A percentile compares a stretch with the other conserved stretches of the same genome.
Evolutionary conservation across 2,888 invertebrate species (phyloP).

Genomic region (Andrena bicolor): DNA sequence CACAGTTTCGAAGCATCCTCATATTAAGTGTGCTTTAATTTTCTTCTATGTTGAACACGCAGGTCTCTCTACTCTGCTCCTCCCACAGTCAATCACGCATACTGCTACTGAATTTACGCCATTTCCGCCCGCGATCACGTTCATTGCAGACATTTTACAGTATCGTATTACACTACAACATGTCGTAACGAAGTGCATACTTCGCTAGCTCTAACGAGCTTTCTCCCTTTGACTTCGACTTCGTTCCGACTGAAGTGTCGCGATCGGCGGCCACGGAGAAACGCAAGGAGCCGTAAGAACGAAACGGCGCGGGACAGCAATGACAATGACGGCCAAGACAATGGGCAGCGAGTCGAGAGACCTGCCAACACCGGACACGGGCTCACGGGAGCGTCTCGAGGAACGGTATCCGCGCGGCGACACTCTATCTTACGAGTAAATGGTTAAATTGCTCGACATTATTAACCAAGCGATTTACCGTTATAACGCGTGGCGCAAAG

Average conservation of each 20-base stretch:
- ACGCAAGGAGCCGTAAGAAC: conserved; percentile 46
- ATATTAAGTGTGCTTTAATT: too few species aligned
- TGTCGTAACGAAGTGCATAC: background rate
- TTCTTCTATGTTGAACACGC: too few species aligned
- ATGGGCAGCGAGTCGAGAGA: conserved; percentile 74
- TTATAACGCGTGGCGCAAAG: conserved; percentile 60
- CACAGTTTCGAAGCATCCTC: too few species aligned
- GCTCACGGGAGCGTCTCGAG: conserved; percentile 78
- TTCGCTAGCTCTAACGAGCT: background rate
- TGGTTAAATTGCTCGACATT: conserved; percentile 74
- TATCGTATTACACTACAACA: background rate
- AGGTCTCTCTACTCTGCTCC: background rate
- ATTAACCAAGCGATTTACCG: conserved; percentile 72
- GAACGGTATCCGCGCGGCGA: conserved; percentile 78
- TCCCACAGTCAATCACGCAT: background rate
- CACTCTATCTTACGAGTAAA: conserved; percentile 64
- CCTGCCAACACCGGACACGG: conserved; percentile 79
- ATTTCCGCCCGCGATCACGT: background rate
- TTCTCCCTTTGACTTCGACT: conserved; percentile 9
- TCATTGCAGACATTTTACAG: conserved; percentile 1
- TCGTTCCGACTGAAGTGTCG: conserved; percentile 42
- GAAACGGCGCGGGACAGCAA: conserved; percentile 57
- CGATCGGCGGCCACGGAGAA: conserved; percentile 48
- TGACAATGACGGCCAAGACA: conserved; percentile 69
- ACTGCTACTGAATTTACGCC: too few species aligned